Evolutionary conservation across 2,888 invertebrate genomes (phyloP), one percentile per base, ranked within the genome.

Genomic region (Hylaea fasciaria): DNA sequence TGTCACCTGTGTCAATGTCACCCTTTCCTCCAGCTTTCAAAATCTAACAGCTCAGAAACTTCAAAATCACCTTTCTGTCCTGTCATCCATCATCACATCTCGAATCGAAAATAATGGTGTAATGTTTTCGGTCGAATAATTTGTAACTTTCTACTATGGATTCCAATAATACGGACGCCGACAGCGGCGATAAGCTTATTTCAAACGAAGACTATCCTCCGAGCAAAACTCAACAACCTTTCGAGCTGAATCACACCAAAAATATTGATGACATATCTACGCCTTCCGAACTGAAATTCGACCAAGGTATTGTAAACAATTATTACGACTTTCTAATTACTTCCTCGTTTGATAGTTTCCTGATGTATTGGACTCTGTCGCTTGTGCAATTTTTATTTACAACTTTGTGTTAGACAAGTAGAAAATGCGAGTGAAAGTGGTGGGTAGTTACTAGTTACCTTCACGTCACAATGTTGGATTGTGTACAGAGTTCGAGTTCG

Each of bases 211-310:
- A 87, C 76, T 86, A 86, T 75, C 82, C 83, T 54, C 82, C 84
- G 46, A 72, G 74, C 17, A 70, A 72, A 13, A 81, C 77, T 43
- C 83, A 81, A 59, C 76, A 74, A 65, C 71, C 78, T 12, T 77
- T 81, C 58, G 85, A 88, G 66, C 72, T 87, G 67, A 89, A 87
- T 79, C 83, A 86, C 71, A 68, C 85, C 68, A 83, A 86, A 85
- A 92, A 92, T 86, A 92, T 93, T 79, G 92, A 93, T 83, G 92
- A 92, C 85, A 93, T 93, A 77, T 87, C 91, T 82, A 89, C 92
- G 81, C 94, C 94, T 78, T 92, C 93, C 40, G 95, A 95, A 86
- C 86, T 95, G 71, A 95, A 94, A 87, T 95, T 95, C 82, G 95
- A 95, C 83, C 93, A 94, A 92, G 94, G 95, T 95, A 94, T 82